A percentile compares a stretch with the other conserved stretches of the same genome.
These are phyloP conservation scores for Phragmatobia fuliginosa DNA, from an alignment of 2,888 invertebrate species.

Conservation along the genomic window DNA sequence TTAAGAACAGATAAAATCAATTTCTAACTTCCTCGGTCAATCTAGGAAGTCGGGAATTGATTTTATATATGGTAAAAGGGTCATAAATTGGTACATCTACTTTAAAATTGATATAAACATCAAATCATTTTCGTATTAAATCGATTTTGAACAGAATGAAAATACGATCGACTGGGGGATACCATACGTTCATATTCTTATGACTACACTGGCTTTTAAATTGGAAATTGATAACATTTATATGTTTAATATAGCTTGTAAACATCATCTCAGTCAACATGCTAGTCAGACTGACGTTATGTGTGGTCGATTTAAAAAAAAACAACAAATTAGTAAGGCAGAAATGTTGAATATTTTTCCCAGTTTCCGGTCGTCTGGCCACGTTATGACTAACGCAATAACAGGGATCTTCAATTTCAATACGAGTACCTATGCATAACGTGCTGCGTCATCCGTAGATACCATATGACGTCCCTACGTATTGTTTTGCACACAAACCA, in stretches of 20 bases:
- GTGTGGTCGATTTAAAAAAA: conserved; percentile 12
- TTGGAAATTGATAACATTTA: neutral
- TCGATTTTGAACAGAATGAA: neutral
- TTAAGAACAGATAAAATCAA: conserved; percentile 1
- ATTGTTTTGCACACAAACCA: conserved; percentile 5
- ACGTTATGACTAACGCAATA: conserved; percentile 41
- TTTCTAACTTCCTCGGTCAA: conserved; percentile 4
- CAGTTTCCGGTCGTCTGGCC: conserved; percentile 45
- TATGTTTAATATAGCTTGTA: neutral
- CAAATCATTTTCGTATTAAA: neutral
- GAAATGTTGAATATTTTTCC: conserved; percentile 37
- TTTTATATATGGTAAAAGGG: neutral
- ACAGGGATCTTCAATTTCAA: conserved; percentile 39
- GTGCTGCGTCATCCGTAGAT: conserved; percentile 41
- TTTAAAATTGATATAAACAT: neutral
- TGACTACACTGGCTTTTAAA: neutral
- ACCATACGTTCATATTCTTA: neutral
- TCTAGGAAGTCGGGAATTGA: neutral
- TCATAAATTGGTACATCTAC: neutral
- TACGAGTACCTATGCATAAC: conserved; percentile 9
- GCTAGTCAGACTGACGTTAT: conserved; percentile 2
- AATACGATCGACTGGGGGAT: neutral
- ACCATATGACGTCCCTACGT: conserved; percentile 41
- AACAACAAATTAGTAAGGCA: conserved; percentile 21
- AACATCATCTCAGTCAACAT: neutral